phyloP scores from a whole-genome alignment of 2,797 vertebrate species.

The Sciaenops ocellatus region DNA sequence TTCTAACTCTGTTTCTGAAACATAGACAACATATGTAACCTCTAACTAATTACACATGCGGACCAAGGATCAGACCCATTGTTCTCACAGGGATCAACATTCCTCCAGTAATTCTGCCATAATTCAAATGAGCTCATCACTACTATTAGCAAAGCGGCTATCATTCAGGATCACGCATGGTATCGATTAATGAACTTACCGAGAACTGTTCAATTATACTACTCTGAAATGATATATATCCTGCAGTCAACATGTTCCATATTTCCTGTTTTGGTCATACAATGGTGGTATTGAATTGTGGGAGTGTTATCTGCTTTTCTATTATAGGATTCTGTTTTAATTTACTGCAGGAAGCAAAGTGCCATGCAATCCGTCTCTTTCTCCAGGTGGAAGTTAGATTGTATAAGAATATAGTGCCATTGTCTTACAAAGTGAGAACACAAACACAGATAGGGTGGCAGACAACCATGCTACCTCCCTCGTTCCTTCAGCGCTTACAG shows the following conservation, averaged over 20 bases:
- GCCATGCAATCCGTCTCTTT: slow-evolving; percentile 55
- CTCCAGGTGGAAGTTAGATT: slow-evolving; percentile 74
- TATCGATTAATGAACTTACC: slow-evolving; percentile 68
- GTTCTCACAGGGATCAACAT: slow-evolving; percentile 70
- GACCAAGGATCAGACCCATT: slow-evolving; percentile 57
- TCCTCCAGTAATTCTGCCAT: slow-evolving; percentile 63
- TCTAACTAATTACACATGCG: slow-evolving; percentile 61
- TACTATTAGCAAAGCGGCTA: slow-evolving; percentile 63
- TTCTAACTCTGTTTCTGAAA: slow-evolving; percentile 45
- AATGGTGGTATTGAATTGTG: slow-evolving; percentile 66
- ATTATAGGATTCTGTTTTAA: slow-evolving; percentile 76
- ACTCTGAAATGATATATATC: slow-evolving; percentile 61
- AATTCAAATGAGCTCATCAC: slow-evolving; percentile 69
- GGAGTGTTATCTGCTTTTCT: slow-evolving; percentile 70
- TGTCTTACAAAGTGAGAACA: slow-evolving; percentile 76
- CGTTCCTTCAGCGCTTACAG: slow-evolving; percentile 8
- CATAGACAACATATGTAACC: slow-evolving; percentile 61
- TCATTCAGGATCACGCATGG: slow-evolving; percentile 61
- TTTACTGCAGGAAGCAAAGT: slow-evolving; percentile 65
- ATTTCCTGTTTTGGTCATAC: slow-evolving; percentile 76
- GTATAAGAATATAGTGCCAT: slow-evolving; percentile 76
- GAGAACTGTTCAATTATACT: slow-evolving; percentile 63
- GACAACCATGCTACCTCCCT: slow-evolving; percentile 48
- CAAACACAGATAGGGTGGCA: slow-evolving; percentile 64
- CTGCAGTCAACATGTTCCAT: slow-evolving; percentile 62